A percentile compares a stretch with the other conserved stretches of the same genome.
phyloP scores from a whole-genome alignment of 2,113 vertebrate species.

The Ictalurus furcatus region DNA sequence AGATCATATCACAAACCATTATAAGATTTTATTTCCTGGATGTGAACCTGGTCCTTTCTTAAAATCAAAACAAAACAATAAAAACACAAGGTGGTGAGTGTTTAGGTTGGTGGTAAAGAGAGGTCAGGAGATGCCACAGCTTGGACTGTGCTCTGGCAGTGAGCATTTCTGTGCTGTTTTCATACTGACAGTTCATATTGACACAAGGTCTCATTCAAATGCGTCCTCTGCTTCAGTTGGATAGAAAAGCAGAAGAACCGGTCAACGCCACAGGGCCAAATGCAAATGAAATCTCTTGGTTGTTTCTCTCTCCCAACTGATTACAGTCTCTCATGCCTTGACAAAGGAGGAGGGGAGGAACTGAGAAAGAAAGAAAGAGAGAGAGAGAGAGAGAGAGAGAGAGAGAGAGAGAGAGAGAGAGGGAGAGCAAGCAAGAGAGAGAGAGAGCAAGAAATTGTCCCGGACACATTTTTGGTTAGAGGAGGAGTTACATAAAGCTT shows the following conservation, averaged over 20 bases:
- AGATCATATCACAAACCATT: neutral
- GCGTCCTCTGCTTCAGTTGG: neutral
- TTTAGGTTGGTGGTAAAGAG: neutral
- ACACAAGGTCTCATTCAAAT: slow-evolving; percentile 9
- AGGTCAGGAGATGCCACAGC: neutral
- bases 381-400: neutral
- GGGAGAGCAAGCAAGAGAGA: neutral
- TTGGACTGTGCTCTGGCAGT: neutral
- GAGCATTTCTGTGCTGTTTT: neutral
- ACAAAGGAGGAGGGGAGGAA: slow-evolving; percentile 10
- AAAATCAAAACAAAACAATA: neutral
- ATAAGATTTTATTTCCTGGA: neutral
- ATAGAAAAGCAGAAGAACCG: slow-evolving; percentile 21
- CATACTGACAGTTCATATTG: slow-evolving; percentile 5
- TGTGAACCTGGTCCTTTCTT: neutral
- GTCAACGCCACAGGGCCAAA: slow-evolving; percentile 19
- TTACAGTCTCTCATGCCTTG: neutral
- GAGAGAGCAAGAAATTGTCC: neutral
- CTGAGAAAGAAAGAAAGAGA: neutral
- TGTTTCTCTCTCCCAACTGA: slow-evolving; percentile 11
- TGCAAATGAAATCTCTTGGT: slow-evolving; percentile 19
- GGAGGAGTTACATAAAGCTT: slow-evolving; percentile 19
- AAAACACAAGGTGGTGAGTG: neutral
- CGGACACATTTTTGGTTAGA: slow-evolving; percentile 13
- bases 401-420: neutral